A percentile compares a stretch with the other conserved stretches of the same genome.
phyloP scores from a whole-genome alignment of 2,113 vertebrate species.

The Psettodes erumei region DNA sequence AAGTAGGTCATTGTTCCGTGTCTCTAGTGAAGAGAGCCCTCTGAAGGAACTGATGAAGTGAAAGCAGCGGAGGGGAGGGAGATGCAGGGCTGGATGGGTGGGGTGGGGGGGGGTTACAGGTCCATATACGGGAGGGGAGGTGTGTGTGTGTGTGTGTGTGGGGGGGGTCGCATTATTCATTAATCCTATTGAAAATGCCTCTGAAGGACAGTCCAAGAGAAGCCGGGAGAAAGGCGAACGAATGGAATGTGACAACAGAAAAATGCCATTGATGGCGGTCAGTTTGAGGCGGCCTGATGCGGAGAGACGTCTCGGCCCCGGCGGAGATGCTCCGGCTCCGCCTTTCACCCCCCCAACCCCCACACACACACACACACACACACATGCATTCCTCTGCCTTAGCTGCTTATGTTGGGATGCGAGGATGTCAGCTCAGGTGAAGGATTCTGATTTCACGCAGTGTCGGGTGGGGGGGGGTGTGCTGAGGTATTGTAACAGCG shows the following conservation, averaged over 20 bases:
- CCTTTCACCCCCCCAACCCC: slow-evolving; percentile 18
- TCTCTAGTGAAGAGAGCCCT: slow-evolving; percentile 82
- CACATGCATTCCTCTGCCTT: slow-evolving; percentile 54
- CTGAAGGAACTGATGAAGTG: slow-evolving; percentile 85
- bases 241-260: slow-evolving; percentile 85
- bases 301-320: slow-evolving; percentile 67
- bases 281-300: slow-evolving; percentile 76
- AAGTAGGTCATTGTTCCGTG: slow-evolving; percentile 86
- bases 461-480: too few species aligned
- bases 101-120: slow-evolving; percentile 74
- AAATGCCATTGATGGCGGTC: slow-evolving; percentile 84
- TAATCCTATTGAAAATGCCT: slow-evolving; percentile 86
- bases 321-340: slow-evolving; percentile 47
- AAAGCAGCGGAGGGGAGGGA: slow-evolving; percentile 76
- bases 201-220: slow-evolving; percentile 82
- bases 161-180: slow-evolving; percentile 78
- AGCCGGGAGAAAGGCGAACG: slow-evolving; percentile 73
- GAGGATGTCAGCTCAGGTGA: slow-evolving; percentile 47
- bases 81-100: slow-evolving; percentile 60
- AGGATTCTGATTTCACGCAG: slow-evolving; percentile 52
- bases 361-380: too few species aligned
- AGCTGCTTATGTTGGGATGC: slow-evolving; percentile 42
- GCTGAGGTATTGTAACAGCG: not conserved
- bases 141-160: too few species aligned
- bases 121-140: slow-evolving; percentile 66